Percentiles rank a stretch among this genome's conserved stretches.
These are phyloP conservation scores for Aelia acuminata DNA, from an alignment of 2,888 invertebrate genomes.

Conservation along the genomic window DNA sequence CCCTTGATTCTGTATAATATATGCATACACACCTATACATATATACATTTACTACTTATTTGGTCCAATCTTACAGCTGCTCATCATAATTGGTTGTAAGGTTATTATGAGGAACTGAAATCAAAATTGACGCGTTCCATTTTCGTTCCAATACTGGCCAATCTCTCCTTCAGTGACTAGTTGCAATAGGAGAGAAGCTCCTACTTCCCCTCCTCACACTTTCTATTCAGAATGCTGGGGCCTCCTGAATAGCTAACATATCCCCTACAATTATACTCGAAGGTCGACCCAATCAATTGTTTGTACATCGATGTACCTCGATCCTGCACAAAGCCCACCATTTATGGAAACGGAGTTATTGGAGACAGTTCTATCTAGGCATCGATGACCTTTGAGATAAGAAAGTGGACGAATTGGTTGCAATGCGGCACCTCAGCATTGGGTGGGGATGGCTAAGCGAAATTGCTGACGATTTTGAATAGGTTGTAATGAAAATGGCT, in stretches of 20 bases:
- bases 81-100: too few species aligned
- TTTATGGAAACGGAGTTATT: not conserved
- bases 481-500: too few species aligned
- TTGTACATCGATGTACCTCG: not conserved
- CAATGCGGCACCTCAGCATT: not conserved
- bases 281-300: not conserved
- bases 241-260: not conserved
- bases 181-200: not conserved
- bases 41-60: too few species aligned
- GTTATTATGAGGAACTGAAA: too few species aligned
- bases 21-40: too few species aligned
- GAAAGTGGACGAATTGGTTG: not conserved
- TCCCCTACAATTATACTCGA: not conserved
- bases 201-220: not conserved
- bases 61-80: too few species aligned
- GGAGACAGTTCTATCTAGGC: slow-evolving; percentile 3
- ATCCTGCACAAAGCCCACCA: not conserved
- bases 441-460: not conserved
- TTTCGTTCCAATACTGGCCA: too few species aligned
- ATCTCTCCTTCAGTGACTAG: not conserved
- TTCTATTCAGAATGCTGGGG: not conserved
- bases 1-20: too few species aligned
- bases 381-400: not conserved
- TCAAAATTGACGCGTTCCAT: too few species aligned
- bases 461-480: too few species aligned